These are phyloP conservation scores for Cantharis flavilabris DNA, from an alignment of 2,888 invertebrate species.

Conservation along the genomic window DNA sequence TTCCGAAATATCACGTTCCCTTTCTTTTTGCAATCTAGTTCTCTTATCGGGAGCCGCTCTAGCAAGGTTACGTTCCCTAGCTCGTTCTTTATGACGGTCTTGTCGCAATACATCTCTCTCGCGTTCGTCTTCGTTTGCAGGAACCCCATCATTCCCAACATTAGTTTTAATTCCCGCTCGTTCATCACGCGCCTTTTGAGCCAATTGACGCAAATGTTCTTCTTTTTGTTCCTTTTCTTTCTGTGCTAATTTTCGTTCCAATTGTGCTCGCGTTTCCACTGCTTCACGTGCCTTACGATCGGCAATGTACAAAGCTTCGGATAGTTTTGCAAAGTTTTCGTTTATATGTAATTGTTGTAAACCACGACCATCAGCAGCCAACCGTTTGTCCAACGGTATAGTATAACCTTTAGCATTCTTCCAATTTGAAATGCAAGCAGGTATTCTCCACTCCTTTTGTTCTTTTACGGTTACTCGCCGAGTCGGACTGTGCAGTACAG, in stretches of 20 bases:
- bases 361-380: constrained; percentile 98
- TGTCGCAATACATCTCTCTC: constrained; percentile 87
- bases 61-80: constrained; percentile 89
- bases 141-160: constrained; percentile 51
- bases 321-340: constrained; percentile 98
- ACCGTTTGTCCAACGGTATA: constrained; percentile 94
- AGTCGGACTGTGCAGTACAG: constrained; percentile 97
- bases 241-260: constrained; percentile 95
- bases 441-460: constrained; percentile 99
- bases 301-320: constrained; percentile 97
- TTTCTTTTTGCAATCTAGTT: constrained; percentile 83
- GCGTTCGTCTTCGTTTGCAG: constrained; percentile 71
- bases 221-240: constrained; percentile 98
- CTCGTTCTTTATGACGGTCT: constrained; percentile 89
- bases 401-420: constrained; percentile 98
- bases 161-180: constrained; percentile 76
- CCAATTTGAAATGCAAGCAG: constrained; percentile 99
- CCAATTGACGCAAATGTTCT: constrained; percentile 88
- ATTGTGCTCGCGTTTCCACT: constrained; percentile 93
- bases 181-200: constrained; percentile 94
- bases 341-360: constrained; percentile 97
- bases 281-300: constrained; percentile 96
- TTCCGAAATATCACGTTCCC: constrained; percentile 97
- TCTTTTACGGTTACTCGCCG: constrained; percentile 97
- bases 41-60: constrained; percentile 94